Percentiles rank a stretch among this genome's conserved stretches.
Evolutionary conservation across 1,140 invertebrate genomes (phyloP).

Genomic region (Cyclina sinensis): DNA sequence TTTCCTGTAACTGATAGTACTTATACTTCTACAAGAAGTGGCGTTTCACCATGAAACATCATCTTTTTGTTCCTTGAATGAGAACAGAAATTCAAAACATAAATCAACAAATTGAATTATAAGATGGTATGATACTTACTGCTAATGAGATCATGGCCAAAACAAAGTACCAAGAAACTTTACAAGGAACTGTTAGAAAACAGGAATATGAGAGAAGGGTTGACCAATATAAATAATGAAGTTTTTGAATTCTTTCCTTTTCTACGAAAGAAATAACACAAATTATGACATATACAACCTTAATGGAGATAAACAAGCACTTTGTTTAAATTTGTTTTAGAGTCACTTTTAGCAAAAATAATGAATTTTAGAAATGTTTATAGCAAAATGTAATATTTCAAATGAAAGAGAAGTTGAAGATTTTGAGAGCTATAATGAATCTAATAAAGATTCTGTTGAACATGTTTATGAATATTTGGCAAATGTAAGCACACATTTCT

Average conservation of each 20-base stretch:
- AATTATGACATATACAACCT: background rate
- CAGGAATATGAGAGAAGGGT: slow-evolving; percentile 20
- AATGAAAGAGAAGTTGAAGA: no score
- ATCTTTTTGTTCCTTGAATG: slow-evolving; percentile 45
- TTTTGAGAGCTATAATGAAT: no score
- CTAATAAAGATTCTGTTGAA: no score
- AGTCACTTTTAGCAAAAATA: background rate
- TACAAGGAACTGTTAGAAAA: background rate
- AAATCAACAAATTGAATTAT: background rate
- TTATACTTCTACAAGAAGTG: no score
- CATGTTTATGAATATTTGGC: no score
- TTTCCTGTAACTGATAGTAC: no score
- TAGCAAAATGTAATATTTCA: background rate
- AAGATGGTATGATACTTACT: background rate
- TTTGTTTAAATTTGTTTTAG: background rate
- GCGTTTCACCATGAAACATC: background rate
- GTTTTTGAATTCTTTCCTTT: slow-evolving; percentile 10
- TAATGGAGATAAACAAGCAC: background rate
- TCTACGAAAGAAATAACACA: background rate
- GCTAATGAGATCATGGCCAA: background rate
- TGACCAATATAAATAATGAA: slow-evolving; percentile 10
- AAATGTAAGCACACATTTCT: background rate
- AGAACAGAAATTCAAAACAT: background rate
- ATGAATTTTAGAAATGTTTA: background rate
- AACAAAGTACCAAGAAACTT: background rate